phyloP scores from a whole-genome alignment of 2,797 vertebrate genomes.

The Heteromormyrus szaboi region DNA sequence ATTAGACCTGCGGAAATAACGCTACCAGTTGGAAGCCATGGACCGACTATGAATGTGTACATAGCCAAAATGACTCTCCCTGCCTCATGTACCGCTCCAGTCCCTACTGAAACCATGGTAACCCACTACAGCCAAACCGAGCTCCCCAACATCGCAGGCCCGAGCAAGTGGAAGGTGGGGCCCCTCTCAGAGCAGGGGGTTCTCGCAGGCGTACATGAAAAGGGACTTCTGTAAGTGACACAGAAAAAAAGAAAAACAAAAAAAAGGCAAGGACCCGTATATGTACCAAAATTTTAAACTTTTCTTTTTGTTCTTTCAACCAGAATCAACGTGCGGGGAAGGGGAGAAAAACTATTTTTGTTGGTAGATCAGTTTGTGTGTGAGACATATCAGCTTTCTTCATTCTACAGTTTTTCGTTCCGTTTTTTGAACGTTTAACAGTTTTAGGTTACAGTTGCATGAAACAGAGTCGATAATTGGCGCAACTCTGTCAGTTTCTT shows the following conservation, averaged over 20 bases:
- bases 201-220: constrained; percentile 44
- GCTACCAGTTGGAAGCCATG: constrained; percentile 83
- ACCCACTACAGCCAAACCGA: constrained; percentile 66
- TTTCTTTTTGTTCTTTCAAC: constrained; percentile 52
- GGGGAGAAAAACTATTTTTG: constrained; percentile 34
- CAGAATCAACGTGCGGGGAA: constrained; percentile 18
- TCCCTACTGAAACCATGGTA: constrained; percentile 83
- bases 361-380: constrained; percentile 63
- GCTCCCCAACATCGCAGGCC: constrained; percentile 32
- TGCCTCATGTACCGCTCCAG: constrained; percentile 90
- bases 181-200: constrained; percentile 38
- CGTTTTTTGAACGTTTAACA: constrained; percentile 52
- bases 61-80: constrained; percentile 98
- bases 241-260: constrained; percentile 32
- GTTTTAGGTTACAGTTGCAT: constrained; percentile 67
- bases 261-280: constrained; percentile 53
- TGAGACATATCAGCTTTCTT: constrained; percentile 65
- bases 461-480: constrained; percentile 60
- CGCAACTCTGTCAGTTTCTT: constrained; percentile 55
- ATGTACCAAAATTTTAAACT: constrained; percentile 68
- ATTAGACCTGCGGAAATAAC: constrained; percentile 98
- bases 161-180: constrained; percentile 23
- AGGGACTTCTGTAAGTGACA: constrained; percentile 60
- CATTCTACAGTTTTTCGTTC: constrained; percentile 61
- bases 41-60: constrained; percentile 99